Evolutionary conservation across 2,888 invertebrate species (phyloP).

Genomic region (Silvanus unidentatus): DNA sequence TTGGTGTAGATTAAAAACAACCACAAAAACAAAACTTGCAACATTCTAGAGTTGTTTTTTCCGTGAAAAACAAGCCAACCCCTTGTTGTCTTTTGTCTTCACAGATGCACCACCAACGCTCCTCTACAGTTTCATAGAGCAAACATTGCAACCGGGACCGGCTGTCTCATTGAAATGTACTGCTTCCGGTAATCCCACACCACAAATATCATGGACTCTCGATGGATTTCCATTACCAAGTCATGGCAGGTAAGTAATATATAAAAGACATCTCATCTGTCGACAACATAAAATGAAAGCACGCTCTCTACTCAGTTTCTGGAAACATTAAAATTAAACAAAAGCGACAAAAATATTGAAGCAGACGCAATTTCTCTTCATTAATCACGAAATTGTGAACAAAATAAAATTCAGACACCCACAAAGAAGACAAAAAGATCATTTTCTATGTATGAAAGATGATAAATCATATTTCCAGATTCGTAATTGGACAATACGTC

Average conservation of each 20-base stretch:
- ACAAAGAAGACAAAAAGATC: too few species aligned
- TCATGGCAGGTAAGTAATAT: slow-evolving; percentile 45
- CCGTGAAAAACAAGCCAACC: too few species aligned
- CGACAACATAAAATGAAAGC: too few species aligned
- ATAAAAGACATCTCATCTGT: not conserved
- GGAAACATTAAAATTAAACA: too few species aligned
- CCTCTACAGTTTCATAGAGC: slow-evolving; percentile 70
- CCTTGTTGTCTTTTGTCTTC: slow-evolving; percentile 23
- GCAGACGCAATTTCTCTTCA: too few species aligned
- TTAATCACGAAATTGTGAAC: too few species aligned
- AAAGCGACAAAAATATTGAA: too few species aligned
- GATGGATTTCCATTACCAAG: slow-evolving; percentile 67
- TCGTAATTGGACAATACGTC: slow-evolving; percentile 71
- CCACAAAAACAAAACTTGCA: too few species aligned
- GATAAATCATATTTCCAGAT: slow-evolving; percentile 46
- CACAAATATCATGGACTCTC: slow-evolving; percentile 68
- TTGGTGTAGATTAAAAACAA: too few species aligned
- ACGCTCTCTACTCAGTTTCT: too few species aligned
- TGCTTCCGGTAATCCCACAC: slow-evolving; percentile 70
- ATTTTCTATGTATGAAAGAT: not conserved
- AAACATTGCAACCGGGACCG: slow-evolving; percentile 72
- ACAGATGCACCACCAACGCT: slow-evolving; percentile 70
- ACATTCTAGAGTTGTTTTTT: too few species aligned
- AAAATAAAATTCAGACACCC: too few species aligned
- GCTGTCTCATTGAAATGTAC: slow-evolving; percentile 72